phyloP scores from a whole-genome alignment of 2,888 invertebrate species.

The Oeneis ivallda region DNA sequence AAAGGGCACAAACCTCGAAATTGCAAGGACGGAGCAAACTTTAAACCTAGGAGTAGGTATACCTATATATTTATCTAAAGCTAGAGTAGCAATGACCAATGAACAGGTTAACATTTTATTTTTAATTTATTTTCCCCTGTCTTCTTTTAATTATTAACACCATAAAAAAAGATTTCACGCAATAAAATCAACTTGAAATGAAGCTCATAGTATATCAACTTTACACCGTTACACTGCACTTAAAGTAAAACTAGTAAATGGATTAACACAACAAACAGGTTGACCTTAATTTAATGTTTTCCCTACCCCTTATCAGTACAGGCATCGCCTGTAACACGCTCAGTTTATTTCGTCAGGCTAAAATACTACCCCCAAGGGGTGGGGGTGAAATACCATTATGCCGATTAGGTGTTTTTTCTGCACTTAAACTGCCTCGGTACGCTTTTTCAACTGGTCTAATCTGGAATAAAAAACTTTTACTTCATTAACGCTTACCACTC shows the following conservation, averaged over 20 bases:
- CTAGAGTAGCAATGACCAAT: no score
- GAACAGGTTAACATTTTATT: no score
- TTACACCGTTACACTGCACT: background rate
- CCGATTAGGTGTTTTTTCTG: constrained; percentile 7
- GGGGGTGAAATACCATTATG: constrained; percentile 11
- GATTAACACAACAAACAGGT: constrained; percentile 3
- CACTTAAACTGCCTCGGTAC: background rate
- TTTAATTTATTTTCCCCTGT: no score
- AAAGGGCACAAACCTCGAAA: no score
- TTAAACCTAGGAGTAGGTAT: no score
- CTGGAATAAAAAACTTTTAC: background rate
- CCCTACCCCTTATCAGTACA: constrained; percentile 1
- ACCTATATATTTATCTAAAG: no score
- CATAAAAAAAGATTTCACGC: no score
- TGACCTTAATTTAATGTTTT: constrained; percentile 17
- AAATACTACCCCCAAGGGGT: constrained; percentile 15
- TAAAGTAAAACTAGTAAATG: constrained; percentile 1
- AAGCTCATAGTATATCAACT: no score
- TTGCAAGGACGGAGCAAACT: no score
- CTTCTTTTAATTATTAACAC: no score
- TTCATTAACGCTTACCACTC: no score
- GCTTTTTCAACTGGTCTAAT: background rate
- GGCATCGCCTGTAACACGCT: constrained; percentile 12
- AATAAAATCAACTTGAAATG: no score
- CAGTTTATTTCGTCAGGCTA: constrained; percentile 17